Base-by-base conservation (phyloP, 2,888 invertebrate species). In the Ichneumoninae sp. region DNA sequence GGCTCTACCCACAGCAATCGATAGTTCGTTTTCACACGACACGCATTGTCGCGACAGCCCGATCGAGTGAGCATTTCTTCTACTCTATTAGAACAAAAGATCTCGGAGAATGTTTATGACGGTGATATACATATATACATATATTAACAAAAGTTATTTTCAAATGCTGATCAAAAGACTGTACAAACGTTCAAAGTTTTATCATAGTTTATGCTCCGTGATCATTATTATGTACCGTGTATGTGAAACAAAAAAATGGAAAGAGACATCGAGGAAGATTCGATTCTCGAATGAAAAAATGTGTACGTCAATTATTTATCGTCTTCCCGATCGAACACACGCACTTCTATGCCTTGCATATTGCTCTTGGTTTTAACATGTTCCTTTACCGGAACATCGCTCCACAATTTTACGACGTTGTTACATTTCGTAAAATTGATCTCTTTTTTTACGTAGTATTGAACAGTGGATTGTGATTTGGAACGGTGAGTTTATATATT, bases 141-240 rank as follows among this genome's bases (percentile, higher is more conserved):
- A 76, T 77, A 62, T 75, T 80, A 62, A 84, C 50, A 84, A 62
- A 62, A 74, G 77, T 83, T 81, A 84, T 84, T 84, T 83, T 84
- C 80, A 80, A 77, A 81, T 74, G 80, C 84, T 78, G 80, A 84
- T 84, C 65, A 84, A 84, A 84, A 84, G 84, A 84, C 84, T 84
- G 84, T 84, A 84, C 77, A 84, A 84, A 84, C 81, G 84, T 84
- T 84, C 84, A 81, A 84, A 84, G 84, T 84, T 84, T 83, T 84
- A 84, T 77, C 47, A 72, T 81, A 84, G 84, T 52, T 70, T 78
- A 84, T 78, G 77, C 80, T 80, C 76, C 77, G 72, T 74, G 50
- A 80, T 84, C 65, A 80, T 60, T 47, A 84, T 60, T 80, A 60
- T 66, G 65, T 78, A 78, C 69, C 62, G 80, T 80, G 62, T 77